Evolutionary conservation across 2,113 vertebrate genomes (phyloP).

Genomic region (Zapus hudsonius): DNA sequence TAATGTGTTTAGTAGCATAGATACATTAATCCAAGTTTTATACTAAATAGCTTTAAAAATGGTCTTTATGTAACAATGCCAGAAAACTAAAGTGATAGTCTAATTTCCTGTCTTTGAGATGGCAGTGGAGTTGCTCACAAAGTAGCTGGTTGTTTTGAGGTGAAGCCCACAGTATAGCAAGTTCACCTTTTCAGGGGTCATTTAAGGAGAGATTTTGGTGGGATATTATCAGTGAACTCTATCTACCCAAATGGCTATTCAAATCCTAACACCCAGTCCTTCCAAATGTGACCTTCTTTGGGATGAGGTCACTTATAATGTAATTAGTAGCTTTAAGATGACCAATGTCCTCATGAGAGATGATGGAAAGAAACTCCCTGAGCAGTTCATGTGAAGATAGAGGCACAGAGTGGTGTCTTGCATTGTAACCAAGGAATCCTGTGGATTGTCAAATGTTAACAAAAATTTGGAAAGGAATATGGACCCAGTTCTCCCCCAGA

Average conservation of each 20-base stretch:
- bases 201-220: background rate
- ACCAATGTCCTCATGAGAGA: background rate
- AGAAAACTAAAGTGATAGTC: background rate
- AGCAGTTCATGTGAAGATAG: accelerated
- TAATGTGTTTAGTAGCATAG: background rate
- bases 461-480: background rate
- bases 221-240: background rate
- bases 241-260: background rate
- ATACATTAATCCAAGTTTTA: constrained; percentile 26
- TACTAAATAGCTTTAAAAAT: constrained; percentile 1
- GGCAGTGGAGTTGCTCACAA: background rate
- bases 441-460: background rate
- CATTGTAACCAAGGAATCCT: background rate
- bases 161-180: background rate
- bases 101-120: background rate
- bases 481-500: background rate
- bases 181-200: background rate
- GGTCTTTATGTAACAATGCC: background rate
- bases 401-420: too few species aligned
- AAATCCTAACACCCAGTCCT: background rate
- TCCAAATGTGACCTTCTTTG: background rate
- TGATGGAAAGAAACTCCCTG: too few species aligned
- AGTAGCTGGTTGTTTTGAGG: background rate
- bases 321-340: background rate
- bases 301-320: background rate